Conservation (phyloP, 2,113 vertebrate species). For the Calonectris borealis region DNA sequence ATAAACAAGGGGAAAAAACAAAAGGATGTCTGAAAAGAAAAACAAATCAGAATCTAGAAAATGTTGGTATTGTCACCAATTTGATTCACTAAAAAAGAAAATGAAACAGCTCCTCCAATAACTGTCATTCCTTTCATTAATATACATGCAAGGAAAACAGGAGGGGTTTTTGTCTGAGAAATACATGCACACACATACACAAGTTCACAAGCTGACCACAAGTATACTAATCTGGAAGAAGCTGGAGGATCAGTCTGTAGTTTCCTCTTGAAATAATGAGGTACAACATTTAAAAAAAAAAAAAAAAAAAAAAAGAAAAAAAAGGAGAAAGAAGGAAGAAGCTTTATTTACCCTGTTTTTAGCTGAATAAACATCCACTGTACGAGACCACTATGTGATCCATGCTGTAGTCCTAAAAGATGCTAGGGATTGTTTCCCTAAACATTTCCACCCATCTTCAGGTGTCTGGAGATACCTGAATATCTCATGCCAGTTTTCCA, state of each 20-base stretch:
- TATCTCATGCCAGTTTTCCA: not conserved
- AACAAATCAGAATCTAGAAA: not conserved
- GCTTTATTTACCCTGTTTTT: not conserved
- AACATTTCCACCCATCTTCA: not conserved
- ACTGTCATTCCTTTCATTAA: not conserved
- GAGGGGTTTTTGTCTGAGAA: not conserved
- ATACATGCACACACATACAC: not conserved
- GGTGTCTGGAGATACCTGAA: not conserved
- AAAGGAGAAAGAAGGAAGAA: not conserved
- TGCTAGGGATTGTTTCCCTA: accelerated
- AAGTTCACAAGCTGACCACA: not conserved
- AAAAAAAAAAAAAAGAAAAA: not conserved
- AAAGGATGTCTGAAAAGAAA: not conserved
- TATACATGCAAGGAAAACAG: not conserved
- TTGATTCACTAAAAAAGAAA: not conserved
- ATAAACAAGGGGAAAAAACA: not conserved
- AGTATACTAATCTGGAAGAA: not conserved
- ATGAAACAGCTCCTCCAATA: not conserved
- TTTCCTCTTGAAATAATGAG: not conserved
- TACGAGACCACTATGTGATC: not conserved
- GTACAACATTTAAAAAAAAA: not conserved
- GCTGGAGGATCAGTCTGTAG: accelerated
- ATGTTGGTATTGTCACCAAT: not conserved
- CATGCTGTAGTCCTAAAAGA: not conserved
- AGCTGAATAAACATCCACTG: not conserved